Percentiles rank a stretch among this genome's conserved stretches.
These are phyloP conservation scores for Rhadinocentrus ornatus DNA, from an alignment of 2,797 vertebrate genomes.

Conservation along the genomic window DNA sequence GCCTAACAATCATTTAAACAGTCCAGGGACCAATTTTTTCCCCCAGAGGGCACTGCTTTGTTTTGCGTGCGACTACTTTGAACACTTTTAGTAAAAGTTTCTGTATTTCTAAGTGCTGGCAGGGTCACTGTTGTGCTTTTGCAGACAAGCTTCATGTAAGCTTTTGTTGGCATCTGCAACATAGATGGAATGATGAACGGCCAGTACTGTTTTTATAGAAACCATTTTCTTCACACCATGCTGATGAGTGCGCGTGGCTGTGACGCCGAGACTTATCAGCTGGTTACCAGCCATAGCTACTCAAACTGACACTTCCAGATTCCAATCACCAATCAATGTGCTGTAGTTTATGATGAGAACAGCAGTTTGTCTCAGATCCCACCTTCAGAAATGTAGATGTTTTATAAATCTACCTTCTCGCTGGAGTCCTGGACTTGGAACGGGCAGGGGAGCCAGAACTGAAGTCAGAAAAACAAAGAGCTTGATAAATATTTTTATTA, in stretches of 20 bases:
- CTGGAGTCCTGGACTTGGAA: constrained; percentile 85
- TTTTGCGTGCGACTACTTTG: too few species aligned
- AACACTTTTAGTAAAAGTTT: too few species aligned
- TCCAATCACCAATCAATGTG: background rate
- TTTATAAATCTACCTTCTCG: constrained; percentile 76
- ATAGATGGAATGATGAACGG: background rate
- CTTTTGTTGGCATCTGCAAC: background rate
- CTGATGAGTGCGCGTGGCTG: too few species aligned
- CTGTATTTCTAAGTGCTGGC: too few species aligned
- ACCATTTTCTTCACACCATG: too few species aligned
- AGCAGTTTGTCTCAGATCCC: background rate
- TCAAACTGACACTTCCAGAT: background rate
- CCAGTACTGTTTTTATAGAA: too few species aligned
- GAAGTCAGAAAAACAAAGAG: background rate
- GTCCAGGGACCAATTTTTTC: too few species aligned
- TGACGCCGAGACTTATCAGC: too few species aligned
- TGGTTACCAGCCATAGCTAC: background rate
- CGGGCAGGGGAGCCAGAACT: constrained; percentile 84
- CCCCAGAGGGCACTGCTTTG: too few species aligned
- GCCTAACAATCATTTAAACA: too few species aligned
- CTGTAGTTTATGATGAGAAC: background rate
- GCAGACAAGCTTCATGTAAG: background rate
- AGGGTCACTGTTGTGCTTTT: too few species aligned
- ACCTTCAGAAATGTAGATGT: too few species aligned
- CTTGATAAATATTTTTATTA: constrained; percentile 8